Base-by-base conservation (phyloP, 2,888 invertebrate species). In the Craniophora ligustri region DNA sequence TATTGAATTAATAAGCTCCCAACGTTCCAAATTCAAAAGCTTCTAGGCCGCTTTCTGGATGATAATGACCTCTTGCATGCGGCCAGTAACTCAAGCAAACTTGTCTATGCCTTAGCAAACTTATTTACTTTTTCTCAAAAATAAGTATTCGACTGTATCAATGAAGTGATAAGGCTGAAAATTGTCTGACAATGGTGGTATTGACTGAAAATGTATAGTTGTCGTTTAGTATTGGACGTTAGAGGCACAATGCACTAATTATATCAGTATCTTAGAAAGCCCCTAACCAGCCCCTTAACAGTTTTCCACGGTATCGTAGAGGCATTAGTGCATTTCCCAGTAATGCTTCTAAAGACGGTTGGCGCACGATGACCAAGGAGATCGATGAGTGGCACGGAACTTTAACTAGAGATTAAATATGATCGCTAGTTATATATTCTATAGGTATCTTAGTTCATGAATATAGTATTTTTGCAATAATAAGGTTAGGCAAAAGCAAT, bases 221-320 rank as follows among this genome's bases (percentile, higher is more conserved):
- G 75, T 76, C 77, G 68, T 69, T 62, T 64, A 82, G 76, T 82
- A 79, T 83, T 84, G 85, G 80, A 84, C 84, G 85, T 85, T 83
- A 81, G 82, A 84, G 86, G 89, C 78, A 90, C 89, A 90, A 90
- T 91, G 87, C 86, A 91, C 91, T 93, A 92, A 93, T 91, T 86
- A 91, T 89, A 92, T 93, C 92, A 92, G 87, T 83, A 86, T 91
- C 92, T 92, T 88, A 90, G 92, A 89, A 92, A 91, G 92, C 92
- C 89, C 74, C 91, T 88, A 91, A 91, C 91, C 91, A 89, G 84
- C 92, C 92, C 92, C 93, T 92, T 92, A 92, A 92, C 92, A 92
- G 91, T 92, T 93, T 93, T 92, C 89, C 91, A 84, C 81, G 77
- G 89, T 88, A 89, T 89, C 81, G 89, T 68, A 85, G 85, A 81